Conservation (phyloP, 2,888 invertebrate genomes). For the Caenorhabditis parvicauda region DNA sequence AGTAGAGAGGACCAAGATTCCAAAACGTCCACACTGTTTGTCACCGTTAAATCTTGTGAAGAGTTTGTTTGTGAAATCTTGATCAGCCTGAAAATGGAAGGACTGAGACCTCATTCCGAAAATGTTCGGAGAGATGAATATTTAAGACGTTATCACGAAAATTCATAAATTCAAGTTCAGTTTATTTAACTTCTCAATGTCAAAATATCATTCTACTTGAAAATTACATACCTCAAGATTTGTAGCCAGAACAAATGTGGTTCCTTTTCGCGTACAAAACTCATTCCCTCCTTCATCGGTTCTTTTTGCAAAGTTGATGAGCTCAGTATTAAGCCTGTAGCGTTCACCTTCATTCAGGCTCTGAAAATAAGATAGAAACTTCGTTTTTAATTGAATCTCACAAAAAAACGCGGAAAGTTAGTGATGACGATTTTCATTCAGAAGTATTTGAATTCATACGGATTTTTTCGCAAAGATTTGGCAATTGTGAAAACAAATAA, state of each 20-base stretch:
- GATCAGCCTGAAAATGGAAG: slow-evolving; percentile 32
- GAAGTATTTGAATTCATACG: not conserved
- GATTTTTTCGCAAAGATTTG: not conserved
- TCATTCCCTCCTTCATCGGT: slow-evolving; percentile 24
- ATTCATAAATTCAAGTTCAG: no score
- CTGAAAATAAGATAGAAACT: slow-evolving; percentile 13
- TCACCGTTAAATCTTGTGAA: slow-evolving; percentile 39
- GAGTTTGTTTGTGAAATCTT: slow-evolving; percentile 34
- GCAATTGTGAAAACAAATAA: not conserved
- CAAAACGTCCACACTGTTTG: slow-evolving; percentile 36
- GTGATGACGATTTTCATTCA: not conserved
- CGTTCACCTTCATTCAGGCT: slow-evolving; percentile 37
- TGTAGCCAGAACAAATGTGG: slow-evolving; percentile 35
- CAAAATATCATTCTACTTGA: no score
- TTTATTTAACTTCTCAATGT: no score
- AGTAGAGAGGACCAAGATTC: slow-evolving; percentile 33
- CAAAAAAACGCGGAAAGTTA: not conserved
- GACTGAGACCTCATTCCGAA: no score
- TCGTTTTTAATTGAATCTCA: not conserved
- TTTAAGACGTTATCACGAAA: no score
- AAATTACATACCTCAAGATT: slow-evolving; percentile 16
- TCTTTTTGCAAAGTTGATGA: slow-evolving; percentile 21
- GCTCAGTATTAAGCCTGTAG: slow-evolving; percentile 35
- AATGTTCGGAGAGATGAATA: no score
- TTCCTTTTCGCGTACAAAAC: slow-evolving; percentile 37